Evolutionary conservation across 2,113 vertebrate species (phyloP).

Genomic region (Lepus timidus): DNA sequence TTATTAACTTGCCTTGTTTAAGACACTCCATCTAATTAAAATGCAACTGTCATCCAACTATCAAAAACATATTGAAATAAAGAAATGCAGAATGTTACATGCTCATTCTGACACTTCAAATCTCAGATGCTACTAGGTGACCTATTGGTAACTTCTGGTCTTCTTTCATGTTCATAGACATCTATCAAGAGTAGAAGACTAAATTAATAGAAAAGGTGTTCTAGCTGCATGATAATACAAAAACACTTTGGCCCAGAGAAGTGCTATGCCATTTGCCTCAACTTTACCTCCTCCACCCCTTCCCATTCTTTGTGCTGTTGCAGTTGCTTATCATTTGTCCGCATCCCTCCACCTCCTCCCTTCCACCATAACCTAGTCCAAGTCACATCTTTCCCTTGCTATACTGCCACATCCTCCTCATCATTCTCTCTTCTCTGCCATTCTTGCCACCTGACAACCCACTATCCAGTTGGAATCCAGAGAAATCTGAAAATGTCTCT

Average conservation of each 20-base stretch:
- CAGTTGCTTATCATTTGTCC: rapidly evolving
- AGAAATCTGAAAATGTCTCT: neutral
- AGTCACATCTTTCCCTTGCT: neutral
- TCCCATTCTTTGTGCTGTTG: neutral
- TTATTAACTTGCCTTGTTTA: slow-evolving; percentile 22
- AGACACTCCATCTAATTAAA: neutral
- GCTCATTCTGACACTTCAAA: neutral
- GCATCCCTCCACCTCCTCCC: neutral
- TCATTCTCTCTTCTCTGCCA: neutral
- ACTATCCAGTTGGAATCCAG: neutral
- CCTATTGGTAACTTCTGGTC: neutral
- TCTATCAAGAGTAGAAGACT: neutral
- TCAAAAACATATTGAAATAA: slow-evolving; percentile 19
- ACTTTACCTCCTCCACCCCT: neutral
- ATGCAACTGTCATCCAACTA: neutral
- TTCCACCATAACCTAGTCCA: neutral
- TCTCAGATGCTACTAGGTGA: neutral
- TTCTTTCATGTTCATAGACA: slow-evolving; percentile 26
- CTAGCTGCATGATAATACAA: neutral
- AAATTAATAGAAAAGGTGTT: neutral
- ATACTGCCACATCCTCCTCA: neutral
- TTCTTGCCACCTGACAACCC: neutral
- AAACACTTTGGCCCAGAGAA: neutral
- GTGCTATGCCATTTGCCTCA: neutral
- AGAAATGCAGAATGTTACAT: neutral